Percentiles rank a stretch among this genome's conserved stretches.
Conservation (phyloP, 2,888 invertebrate species). For the Lepidonotus clava region DNA sequence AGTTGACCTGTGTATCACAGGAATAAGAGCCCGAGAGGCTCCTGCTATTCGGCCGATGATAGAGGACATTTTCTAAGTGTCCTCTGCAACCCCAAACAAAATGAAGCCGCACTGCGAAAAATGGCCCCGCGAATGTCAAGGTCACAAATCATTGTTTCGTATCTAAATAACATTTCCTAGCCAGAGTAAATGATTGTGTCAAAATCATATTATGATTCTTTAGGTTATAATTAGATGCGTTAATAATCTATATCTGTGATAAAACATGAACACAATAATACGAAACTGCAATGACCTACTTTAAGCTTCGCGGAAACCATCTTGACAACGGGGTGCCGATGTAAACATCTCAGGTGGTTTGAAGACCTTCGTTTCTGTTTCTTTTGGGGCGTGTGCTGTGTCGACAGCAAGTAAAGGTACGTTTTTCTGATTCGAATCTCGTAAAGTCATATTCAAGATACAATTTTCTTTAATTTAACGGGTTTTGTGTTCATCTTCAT, state of each 20-base stretch:
- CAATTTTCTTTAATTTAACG: no score
- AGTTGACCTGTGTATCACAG: neutral
- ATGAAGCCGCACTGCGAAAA: neutral
- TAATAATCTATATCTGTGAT: no score
- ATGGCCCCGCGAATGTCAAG: conserved; percentile 44
- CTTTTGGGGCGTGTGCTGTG: neutral
- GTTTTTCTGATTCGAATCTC: no score
- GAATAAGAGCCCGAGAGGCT: conserved; percentile 17
- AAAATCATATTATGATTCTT: no score
- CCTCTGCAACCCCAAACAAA: neutral
- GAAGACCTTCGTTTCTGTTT: neutral
- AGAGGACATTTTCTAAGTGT: conserved; percentile 25
- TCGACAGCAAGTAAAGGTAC: no score
- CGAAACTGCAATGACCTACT: neutral
- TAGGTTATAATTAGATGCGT: no score
- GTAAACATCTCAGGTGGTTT: conserved; percentile 5
- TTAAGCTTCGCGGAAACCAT: neutral
- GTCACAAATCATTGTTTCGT: no score
- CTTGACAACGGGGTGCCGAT: conserved; percentile 34
- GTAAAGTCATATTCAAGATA: no score
- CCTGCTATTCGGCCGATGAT: conserved; percentile 7
- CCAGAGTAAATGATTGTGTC: no score
- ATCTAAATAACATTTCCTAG: no score
- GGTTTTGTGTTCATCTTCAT: no score
- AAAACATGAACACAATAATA: no score